Base-by-base conservation (phyloP, 2,888 invertebrate species). In the Ecliptopera silaceata region DNA sequence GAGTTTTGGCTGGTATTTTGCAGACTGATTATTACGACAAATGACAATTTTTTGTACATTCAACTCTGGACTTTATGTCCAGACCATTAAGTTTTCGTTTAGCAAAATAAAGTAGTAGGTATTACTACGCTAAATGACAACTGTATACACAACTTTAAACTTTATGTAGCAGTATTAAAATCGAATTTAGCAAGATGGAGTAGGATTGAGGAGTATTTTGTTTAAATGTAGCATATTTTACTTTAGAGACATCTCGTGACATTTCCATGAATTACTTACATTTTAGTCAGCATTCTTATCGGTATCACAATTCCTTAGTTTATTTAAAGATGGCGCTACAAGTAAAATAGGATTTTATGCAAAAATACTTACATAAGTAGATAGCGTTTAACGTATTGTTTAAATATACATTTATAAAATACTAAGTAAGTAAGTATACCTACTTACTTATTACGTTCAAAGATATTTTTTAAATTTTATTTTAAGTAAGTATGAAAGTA, bases 1-100 rank as follows among this genome's bases (percentile, higher is more conserved):
- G 72, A 64, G 66, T 79, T 85, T 87, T 82, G 85, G 85, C 82
- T 83, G 79, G 72, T 84, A 83, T 80, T 77, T 76, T 72, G n/a
- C n/a, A 65, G 70, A 75, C 74, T 76, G 75, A 73, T 78, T 71
- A 72, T 72, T 61, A 66, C 60, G 54, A 57, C 45, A 42, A 50
- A 53, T 44, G 38, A 60, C 29, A 11, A 56, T 44, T 22, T 56
- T 36, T 15, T 13, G 11, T 13, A n/a, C 41, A 22, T 17, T 26
- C 6, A 8, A 61, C 42, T 66, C 60, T 64, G 4, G 48, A 63
- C 66, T 44, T 17, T 70, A 58, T 18, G 0, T 0, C n/a, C n/a
- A n/a, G n/a, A n/a, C n/a, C n/a, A n/a, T n/a, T n/a, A n/a, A n/a
- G n/a, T n/a, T n/a, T n/a, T n/a, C n/a, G n/a, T n/a, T n/a, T n/a